phyloP scores from a whole-genome alignment of 2,113 vertebrate genomes.

The Psilopsiagon aurifrons region DNA sequence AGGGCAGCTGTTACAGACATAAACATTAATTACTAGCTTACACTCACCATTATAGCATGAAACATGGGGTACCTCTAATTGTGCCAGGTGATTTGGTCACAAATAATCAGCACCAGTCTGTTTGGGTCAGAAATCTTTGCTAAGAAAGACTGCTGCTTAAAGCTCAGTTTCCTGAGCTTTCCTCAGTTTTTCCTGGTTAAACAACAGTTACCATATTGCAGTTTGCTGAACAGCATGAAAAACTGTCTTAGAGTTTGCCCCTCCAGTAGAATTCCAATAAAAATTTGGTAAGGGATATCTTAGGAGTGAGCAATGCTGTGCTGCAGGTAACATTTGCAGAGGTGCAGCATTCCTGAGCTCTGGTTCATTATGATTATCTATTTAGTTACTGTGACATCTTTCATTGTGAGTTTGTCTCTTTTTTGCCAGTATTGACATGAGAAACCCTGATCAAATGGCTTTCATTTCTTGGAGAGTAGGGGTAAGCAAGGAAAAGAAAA shows the following conservation, averaged over 20 bases:
- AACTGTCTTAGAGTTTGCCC: neutral
- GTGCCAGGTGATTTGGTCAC: neutral
- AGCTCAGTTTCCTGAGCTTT: neutral
- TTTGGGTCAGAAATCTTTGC: neutral
- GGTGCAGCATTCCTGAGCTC: neutral
- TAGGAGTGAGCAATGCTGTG: neutral
- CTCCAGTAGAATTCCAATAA: neutral
- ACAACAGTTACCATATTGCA: rapidly evolving
- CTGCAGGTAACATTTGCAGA: neutral
- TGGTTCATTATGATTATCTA: neutral
- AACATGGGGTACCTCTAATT: rapidly evolving
- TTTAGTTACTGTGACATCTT: neutral
- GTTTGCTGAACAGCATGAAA: neutral
- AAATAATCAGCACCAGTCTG: too few relatives aligned
- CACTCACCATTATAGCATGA: neutral
- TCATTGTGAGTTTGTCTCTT: neutral
- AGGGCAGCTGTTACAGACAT: neutral
- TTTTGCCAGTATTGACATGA: neutral
- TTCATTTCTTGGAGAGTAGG: neutral
- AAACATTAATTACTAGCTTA: neutral
- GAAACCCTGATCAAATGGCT: neutral
- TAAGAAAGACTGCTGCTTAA: neutral
- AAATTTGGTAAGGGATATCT: neutral
- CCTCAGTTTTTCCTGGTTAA: neutral
- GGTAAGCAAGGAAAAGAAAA: neutral